phyloP scores from a whole-genome alignment of 53 echinoderm and acorn worm genomes.

The Paelopatides confundens region DNA sequence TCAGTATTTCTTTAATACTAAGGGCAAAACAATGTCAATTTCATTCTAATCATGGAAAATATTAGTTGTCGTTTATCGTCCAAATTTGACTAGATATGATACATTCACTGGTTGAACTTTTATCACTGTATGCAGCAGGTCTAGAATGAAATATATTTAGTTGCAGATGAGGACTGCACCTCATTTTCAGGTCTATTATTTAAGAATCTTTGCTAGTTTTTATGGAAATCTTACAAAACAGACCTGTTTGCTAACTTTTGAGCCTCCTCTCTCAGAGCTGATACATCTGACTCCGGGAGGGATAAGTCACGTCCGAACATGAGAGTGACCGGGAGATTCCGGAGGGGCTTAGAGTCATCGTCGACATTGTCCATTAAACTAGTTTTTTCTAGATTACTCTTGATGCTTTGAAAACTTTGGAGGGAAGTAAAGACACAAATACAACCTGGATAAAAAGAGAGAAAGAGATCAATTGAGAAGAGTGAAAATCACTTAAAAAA shows the following conservation, averaged over 20 bases:
- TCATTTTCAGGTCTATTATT: too few relatives aligned
- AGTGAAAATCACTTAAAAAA: not conserved
- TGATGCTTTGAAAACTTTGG: constrained; percentile 78
- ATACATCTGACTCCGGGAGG: constrained; percentile 77
- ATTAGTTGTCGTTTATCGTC: too few relatives aligned
- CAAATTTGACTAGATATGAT: too few relatives aligned
- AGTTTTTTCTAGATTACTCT: constrained; percentile 75
- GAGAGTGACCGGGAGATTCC: constrained; percentile 77
- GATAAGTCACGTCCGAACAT: constrained; percentile 87
- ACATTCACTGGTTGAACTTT: too few relatives aligned
- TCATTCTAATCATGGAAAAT: too few relatives aligned
- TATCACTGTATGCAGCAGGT: too few relatives aligned
- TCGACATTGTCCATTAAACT: constrained; percentile 63
- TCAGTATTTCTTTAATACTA: too few relatives aligned
- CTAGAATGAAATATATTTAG: too few relatives aligned
- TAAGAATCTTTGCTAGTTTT: too few relatives aligned
- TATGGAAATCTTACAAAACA: too few relatives aligned
- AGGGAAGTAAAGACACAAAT: constrained; percentile 91
- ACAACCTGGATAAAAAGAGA: constrained; percentile 55
- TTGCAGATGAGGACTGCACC: too few relatives aligned
- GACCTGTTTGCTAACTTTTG: constrained; percentile 62
- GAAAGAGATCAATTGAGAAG: not conserved
- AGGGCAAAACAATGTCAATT: too few relatives aligned
- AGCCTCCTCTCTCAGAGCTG: constrained; percentile 65
- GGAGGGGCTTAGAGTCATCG: constrained; percentile 64